Evolutionary conservation across 2,113 vertebrate species (phyloP).

Genomic region (Ginglymostoma cirratum): DNA sequence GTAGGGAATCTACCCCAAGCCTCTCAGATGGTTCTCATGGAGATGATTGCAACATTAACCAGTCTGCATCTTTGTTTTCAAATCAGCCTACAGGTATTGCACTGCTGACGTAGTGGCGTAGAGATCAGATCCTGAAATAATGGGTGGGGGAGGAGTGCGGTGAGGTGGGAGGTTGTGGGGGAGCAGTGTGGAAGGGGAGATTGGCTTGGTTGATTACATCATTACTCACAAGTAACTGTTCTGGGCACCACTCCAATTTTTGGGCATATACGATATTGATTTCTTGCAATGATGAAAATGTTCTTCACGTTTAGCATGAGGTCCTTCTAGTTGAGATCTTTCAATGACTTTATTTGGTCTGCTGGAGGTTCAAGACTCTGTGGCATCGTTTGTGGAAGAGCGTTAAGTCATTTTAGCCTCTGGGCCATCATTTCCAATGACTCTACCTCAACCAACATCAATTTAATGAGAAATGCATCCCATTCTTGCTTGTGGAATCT

Average conservation of each 20-base stretch:
- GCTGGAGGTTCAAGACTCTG: not conserved
- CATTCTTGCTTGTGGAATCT: not conserved
- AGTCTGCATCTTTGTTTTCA: not conserved
- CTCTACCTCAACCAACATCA: not conserved
- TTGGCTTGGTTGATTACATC: too few species aligned
- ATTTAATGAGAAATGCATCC: not conserved
- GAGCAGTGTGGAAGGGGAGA: too few species aligned
- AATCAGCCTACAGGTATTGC: not conserved
- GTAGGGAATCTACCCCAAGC: too few species aligned
- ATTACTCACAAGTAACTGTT: not conserved
- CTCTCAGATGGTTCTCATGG: too few species aligned
- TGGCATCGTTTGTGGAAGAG: not conserved
- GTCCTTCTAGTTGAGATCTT: not conserved
- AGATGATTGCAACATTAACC: too few species aligned
- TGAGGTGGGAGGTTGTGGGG: too few species aligned
- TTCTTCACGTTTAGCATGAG: not conserved
- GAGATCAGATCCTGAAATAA: too few species aligned
- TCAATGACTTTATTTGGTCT: not conserved
- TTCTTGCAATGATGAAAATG: not conserved
- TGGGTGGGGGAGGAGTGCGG: too few species aligned
- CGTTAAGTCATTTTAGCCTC: not conserved
- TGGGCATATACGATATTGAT: not conserved
- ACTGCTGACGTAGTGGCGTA: too few species aligned
- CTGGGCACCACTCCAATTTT: not conserved
- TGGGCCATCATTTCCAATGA: not conserved